These are phyloP conservation scores for Mirza zaza DNA, from an alignment of 2,113 vertebrate species.

Conservation along the genomic window DNA sequence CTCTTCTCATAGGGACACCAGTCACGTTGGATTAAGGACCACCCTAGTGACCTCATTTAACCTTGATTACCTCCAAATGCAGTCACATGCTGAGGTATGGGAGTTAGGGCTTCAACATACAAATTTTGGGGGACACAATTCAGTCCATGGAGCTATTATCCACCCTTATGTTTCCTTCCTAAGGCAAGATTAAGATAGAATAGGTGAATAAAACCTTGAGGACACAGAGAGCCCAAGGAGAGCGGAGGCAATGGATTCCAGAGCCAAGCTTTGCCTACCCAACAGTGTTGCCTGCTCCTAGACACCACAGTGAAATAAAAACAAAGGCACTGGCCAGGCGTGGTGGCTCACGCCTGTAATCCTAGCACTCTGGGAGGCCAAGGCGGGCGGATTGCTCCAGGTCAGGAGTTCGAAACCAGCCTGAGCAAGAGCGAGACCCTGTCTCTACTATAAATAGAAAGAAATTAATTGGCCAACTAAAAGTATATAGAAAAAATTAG, in stretches of 20 bases:
- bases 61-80: not conserved
- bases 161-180: not conserved
- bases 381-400: too few relatives aligned
- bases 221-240: not conserved
- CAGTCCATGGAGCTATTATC: not conserved
- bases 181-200: not conserved
- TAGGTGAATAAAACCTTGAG: not conserved
- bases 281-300: conserved; percentile 35
- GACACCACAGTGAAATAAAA: not conserved
- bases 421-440: too few relatives aligned
- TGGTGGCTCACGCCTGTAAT: too few relatives aligned
- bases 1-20: not conserved
- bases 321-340: not conserved
- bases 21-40: not conserved
- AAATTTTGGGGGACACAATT: not conserved
- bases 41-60: not conserved
- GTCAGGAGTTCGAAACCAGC: too few relatives aligned
- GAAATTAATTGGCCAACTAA: too few relatives aligned
- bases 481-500: too few relatives aligned
- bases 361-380: too few relatives aligned
- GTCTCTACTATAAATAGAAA: too few relatives aligned
- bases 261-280: not conserved
- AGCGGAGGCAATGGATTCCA: not conserved
- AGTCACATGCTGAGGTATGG: not conserved
- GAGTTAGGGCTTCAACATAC: not conserved